Base-by-base conservation (phyloP, 2,113 vertebrate species). In the Penelope pileata region DNA sequence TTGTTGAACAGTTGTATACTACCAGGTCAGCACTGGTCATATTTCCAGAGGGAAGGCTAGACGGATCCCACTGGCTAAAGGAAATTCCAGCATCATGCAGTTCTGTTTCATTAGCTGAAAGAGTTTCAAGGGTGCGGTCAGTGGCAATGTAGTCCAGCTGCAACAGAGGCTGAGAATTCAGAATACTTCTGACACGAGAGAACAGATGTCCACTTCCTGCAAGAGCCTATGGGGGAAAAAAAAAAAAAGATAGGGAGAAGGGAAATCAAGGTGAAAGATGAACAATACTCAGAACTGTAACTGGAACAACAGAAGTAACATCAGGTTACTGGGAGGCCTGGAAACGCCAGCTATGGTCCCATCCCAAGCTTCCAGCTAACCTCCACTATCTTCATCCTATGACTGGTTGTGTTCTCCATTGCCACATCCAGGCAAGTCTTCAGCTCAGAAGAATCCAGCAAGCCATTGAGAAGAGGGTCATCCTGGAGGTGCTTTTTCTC, bases 321-420 rank as follows among this genome's bases (percentile, higher is more conserved):
- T n/a, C 30, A 29, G 6, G 10, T 83, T 53, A 77, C 45, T 69
- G 43, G 24, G 88, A 90, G 47, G 58, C 32, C n/a, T 86, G 34
- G 34, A 69, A 93, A 81, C 42, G 54, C 27, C 10, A 83, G 67
- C 67, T 47, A 15, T 0, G 0, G 7, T 51, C 36, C 43, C 58
- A 45, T 48, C 30, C 38, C 5, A 6, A 43, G 43, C 47, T 91
- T 76, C 42, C 24, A 21, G 56, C 96, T 94, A 93, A 99, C 99
- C 98, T 99, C 99, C 32, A 99, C 59, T 68, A 99, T 98, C 96
- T 98, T 99, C 91, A 99, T 98, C 90, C 89, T 98, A 23, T 95
- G 97, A 32, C 98, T 95, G 2, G 38, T 81, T 64, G 93, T 82
- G 95, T 99, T 99, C 88, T 99, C 99, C 95, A 99, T 16, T 2